Conservation (phyloP, 2,888 invertebrate genomes). For the Aleiodes alternator region DNA sequence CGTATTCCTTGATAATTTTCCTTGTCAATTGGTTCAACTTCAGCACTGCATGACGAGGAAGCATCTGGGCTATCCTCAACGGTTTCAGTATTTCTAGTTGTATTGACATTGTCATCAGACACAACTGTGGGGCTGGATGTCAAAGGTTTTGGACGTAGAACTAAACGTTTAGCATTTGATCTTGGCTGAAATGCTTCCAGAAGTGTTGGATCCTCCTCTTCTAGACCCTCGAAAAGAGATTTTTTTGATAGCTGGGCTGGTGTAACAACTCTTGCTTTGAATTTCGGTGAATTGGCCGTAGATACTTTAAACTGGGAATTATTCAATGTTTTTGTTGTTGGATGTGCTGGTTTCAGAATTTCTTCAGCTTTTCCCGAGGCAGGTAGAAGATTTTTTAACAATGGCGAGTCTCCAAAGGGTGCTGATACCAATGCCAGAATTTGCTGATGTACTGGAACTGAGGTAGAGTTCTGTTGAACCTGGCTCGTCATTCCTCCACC, state of each 20-base stretch:
- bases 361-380: conserved; percentile 80
- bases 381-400: conserved; percentile 84
- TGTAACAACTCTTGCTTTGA: conserved; percentile 77
- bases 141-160: conserved; percentile 79
- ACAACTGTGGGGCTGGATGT: conserved; percentile 27
- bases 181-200: conserved; percentile 78
- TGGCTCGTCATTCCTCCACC: conserved; percentile 65
- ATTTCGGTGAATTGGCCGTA: conserved; percentile 78
- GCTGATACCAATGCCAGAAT: conserved; percentile 85
- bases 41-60: conserved; percentile 45
- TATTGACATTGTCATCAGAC: conserved; percentile 45
- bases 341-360: conserved; percentile 84
- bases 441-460: conserved; percentile 81
- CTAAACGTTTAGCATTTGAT: conserved; percentile 84
- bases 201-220: conserved; percentile 84
- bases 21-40: conserved; percentile 44
- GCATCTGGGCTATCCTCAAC: conserved; percentile 42
- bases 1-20: conserved; percentile 54
- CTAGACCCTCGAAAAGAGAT: conserved; percentile 90
- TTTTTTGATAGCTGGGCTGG: conserved; percentile 77
- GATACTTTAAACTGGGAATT: conserved; percentile 79
- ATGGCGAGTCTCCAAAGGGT: conserved; percentile 92
- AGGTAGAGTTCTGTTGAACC: conserved; percentile 67
- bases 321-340: conserved; percentile 82
- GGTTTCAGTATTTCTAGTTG: conserved; percentile 47